Evolutionary conservation across 1,140 invertebrate genomes (phyloP), one percentile per base, ranked within the genome.

Genomic region (Aradophagus sp.): DNA sequence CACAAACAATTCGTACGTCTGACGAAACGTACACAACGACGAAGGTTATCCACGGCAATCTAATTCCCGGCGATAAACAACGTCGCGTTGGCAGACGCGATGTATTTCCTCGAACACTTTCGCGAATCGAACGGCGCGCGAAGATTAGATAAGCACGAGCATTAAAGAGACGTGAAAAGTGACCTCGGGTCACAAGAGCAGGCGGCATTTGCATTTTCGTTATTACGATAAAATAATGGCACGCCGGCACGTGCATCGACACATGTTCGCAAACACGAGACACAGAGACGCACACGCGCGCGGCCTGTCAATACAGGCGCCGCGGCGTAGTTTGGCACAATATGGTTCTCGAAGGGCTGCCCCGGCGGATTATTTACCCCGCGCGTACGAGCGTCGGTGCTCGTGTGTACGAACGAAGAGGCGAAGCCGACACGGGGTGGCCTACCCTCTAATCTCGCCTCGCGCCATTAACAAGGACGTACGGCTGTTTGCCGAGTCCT

Each of bases 361-460:
- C n/a, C n/a, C n/a, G n/a, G n/a, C n/a, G n/a, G n/a, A n/a, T n/a
- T n/a, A n/a, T n/a, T n/a, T n/a, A n/a, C n/a, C n/a, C 29, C 38
- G 61, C 32, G 34, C 26, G 26, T 38, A 45, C 34, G 44, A 17
- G 42, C 20, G 35, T 36, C 29, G 55, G 59, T 34, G 32, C 4
- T 12, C 10, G 59, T 65, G 55, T 47, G 39, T 14, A 38, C 5
- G 42, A 31, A 44, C 52, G 36, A 20, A 12, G 38, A 52, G 65
- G 38, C 55, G 55, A 8, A 23, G 41, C 48, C 32, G 47, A 47
- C 55, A 31, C 61, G 36, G 47, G 10, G 14, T 52, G 27, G 23
- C 42, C 15, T 38, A 67, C 38, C 66, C 63, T 68, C 68, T 56
- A 62, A 62, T 75, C 66, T 66, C 12, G 61, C 53, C 56, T 62